These are phyloP conservation scores for Phengaris arion DNA, from an alignment of 2,888 invertebrate genomes.

Conservation along the genomic window DNA sequence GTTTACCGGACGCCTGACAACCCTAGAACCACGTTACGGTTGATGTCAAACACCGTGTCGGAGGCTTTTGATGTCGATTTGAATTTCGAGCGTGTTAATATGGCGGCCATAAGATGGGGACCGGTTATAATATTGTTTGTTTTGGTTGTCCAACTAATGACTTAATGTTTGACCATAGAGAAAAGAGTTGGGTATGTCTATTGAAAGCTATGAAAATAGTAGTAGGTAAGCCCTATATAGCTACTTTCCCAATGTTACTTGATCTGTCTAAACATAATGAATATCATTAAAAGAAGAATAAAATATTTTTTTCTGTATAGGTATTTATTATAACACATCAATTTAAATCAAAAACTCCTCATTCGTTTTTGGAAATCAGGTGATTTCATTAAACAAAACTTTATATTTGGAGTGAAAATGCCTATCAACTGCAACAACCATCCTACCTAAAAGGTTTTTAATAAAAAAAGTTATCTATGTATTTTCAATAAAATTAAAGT, in stretches of 20 bases:
- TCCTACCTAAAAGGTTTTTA: not conserved
- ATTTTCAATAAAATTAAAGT: not conserved
- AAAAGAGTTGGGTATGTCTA: not conserved
- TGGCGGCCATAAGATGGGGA: not conserved
- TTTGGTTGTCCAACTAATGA: conserved; percentile 14
- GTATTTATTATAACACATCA: not conserved
- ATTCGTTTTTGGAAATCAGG: not conserved
- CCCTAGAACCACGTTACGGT: not conserved
- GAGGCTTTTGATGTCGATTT: conserved; percentile 17
- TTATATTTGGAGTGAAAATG: not conserved
- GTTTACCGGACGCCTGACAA: not conserved
- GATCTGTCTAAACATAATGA: not conserved
- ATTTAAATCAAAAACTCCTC: not conserved
- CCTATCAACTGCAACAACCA: not conserved
- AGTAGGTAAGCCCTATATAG: no score
- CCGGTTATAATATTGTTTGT: conserved; percentile 15
- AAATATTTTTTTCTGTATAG: not conserved
- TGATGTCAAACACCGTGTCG: conserved; percentile 5
- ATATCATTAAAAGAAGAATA: not conserved
- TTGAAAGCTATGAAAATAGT: not conserved
- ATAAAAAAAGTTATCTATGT: no score
- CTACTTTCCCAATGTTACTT: not conserved
- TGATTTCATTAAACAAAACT: not conserved
- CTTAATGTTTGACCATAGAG: conserved; percentile 2
- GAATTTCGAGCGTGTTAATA: conserved; percentile 20